Base-by-base conservation (phyloP, 2,888 invertebrate genomes). In the Dione vanillae region DNA sequence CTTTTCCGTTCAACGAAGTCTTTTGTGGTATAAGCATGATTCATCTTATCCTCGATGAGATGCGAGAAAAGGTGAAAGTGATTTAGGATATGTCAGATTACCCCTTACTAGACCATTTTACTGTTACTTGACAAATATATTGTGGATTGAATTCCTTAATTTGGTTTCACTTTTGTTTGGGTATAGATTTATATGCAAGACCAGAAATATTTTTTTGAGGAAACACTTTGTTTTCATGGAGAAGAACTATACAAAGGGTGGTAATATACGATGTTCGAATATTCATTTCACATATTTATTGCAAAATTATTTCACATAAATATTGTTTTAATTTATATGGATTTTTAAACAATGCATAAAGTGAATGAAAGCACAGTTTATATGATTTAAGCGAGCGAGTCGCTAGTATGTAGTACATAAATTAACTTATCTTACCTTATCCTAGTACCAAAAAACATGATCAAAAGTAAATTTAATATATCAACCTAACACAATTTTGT, bases 21-120 rank as follows among this genome's bases (percentile, higher is more conserved):
- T 59, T 61, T 61, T 61, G 61, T 35, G 61, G n/a, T n/a, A 10
- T 61, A 61, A 45, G 27, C 61, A 35, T 45, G 61, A 45, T 61
- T 61, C 45, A 61, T 61, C 45, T 43, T n/a, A 16, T 61, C n/a
- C 61, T 10, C 43, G 16, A 35, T 35, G 61, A 61, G 35, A 61
- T 45, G 27, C n/a, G 61, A 35, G 45, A 45, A 56, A 61, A 61
- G 61, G 61, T 61, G 61, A 8, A 61, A 27, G 45, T 45, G 45
- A 61, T 61, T 61, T 61, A 61, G 45, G 11, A 35, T 35, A 45
- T 11, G n/a, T 61, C 61, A 35, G 61, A 45, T 35, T 45, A n/a
- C 27, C 27, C 27, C 61, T 61, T 35, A 35, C 35, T n/a, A 45
- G 45, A 27, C 61, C 41, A 8, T 61, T 61, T 61, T 27, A 45